phyloP scores from a whole-genome alignment of 2,797 vertebrate species.

The Nannoperca australis region DNA sequence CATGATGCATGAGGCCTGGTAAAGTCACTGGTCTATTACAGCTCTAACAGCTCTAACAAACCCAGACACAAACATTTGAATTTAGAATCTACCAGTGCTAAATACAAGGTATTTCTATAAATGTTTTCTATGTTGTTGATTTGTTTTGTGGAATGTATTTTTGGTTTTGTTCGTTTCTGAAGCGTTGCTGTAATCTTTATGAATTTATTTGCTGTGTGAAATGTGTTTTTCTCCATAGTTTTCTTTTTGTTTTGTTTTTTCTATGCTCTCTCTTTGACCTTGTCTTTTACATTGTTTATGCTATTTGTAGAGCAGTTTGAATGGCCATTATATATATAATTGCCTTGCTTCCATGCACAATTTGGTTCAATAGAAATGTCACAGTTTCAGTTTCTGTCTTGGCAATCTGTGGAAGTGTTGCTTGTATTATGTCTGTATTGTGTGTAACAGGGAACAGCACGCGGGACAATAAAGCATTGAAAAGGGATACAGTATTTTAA shows the following conservation, averaged over 20 bases:
- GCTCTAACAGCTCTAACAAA: neutral
- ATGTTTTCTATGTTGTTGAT: too few species aligned
- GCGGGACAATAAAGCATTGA: neutral
- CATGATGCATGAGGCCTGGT: neutral
- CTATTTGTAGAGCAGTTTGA: neutral
- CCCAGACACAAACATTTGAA: neutral
- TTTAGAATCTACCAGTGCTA: neutral
- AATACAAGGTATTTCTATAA: neutral
- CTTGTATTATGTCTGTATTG: neutral
- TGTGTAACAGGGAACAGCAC: neutral
- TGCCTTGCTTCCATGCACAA: neutral
- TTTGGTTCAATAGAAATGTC: neutral
- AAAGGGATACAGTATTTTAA: slow-evolving; percentile 4
- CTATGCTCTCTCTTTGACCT: neutral
- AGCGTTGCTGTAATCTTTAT: neutral
- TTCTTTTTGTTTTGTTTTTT: neutral
- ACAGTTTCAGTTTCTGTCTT: neutral
- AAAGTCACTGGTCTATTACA: neutral
- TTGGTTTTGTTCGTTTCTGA: neutral
- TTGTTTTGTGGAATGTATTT: too few species aligned
- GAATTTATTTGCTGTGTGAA: neutral
- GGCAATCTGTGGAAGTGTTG: too few species aligned
- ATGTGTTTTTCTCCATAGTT: neutral
- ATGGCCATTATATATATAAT: neutral
- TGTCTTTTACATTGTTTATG: neutral